These are phyloP conservation scores for Parazoanthus swiftii DNA, from an alignment of 92 coral and sea anemone genomes.

Conservation along the genomic window DNA sequence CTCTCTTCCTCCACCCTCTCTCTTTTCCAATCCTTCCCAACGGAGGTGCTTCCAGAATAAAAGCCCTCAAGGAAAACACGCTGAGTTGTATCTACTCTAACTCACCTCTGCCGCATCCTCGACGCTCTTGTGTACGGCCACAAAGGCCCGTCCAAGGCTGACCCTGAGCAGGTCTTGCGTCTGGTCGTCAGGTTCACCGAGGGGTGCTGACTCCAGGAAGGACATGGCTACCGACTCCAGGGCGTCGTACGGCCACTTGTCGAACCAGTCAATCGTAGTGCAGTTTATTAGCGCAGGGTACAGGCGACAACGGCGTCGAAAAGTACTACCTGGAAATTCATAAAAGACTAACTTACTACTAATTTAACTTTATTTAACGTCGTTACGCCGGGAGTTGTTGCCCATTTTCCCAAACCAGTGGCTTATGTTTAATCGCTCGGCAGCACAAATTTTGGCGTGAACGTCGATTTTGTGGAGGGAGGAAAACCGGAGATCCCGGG, in stretches of 20 bases:
- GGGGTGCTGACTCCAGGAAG: constrained; percentile 68
- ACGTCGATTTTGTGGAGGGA: too few relatives aligned
- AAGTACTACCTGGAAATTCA: constrained; percentile 39
- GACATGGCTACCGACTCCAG: constrained; percentile 83
- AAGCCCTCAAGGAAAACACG: neutral
- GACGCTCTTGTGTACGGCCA: constrained; percentile 76
- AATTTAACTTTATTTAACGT: too few relatives aligned
- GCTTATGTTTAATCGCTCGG: too few relatives aligned
- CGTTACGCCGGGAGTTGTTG: too few relatives aligned
- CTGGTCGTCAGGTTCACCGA: constrained; percentile 51
- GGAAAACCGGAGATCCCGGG: too few relatives aligned
- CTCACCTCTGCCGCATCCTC: constrained; percentile 62
- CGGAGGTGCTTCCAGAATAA: neutral
- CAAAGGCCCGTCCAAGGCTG: constrained; percentile 61
- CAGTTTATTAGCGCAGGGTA: constrained; percentile 94
- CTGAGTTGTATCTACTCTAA: neutral
- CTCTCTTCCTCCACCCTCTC: neutral
- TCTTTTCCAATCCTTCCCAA: neutral
- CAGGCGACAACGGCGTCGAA: constrained; percentile 86
- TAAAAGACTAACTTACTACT: too few relatives aligned
- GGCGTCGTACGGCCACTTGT: constrained; percentile 94
- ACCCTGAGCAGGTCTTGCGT: constrained; percentile 42
- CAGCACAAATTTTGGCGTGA: too few relatives aligned
- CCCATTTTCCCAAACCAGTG: too few relatives aligned
- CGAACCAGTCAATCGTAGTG: constrained; percentile 95